Evolutionary conservation across 2,888 invertebrate genomes (phyloP).

Genomic region (Bellardia pandia): DNA sequence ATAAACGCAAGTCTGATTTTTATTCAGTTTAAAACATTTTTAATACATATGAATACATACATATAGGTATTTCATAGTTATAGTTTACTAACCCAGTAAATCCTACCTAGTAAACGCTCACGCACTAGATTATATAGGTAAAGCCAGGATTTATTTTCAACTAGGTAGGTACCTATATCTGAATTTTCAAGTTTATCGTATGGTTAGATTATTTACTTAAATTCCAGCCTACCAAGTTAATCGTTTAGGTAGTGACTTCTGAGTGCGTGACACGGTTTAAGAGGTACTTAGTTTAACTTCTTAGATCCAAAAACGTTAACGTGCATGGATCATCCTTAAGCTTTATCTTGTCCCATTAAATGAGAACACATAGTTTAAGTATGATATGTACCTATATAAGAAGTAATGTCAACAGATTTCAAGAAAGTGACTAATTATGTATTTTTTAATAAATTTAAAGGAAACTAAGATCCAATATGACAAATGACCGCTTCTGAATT

Average conservation of each 20-base stretch:
- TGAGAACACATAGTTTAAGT: background rate
- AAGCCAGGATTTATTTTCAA: background rate
- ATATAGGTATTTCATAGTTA: too few species aligned
- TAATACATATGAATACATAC: too few species aligned
- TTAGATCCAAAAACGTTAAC: background rate
- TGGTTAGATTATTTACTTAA: background rate
- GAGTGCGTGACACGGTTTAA: background rate
- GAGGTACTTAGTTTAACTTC: slow-evolving; percentile 21
- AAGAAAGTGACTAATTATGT: too few species aligned
- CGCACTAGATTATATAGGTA: background rate
- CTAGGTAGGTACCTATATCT: background rate
- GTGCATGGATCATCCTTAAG: background rate
- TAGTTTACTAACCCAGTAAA: too few species aligned
- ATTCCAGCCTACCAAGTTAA: background rate
- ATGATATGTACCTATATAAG: too few species aligned
- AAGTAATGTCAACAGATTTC: too few species aligned
- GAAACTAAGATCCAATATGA: too few species aligned
- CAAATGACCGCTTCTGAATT: too few species aligned
- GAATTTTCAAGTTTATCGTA: background rate
- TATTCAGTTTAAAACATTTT: too few species aligned
- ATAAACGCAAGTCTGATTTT: background rate
- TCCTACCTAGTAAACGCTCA: background rate
- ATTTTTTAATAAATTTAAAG: too few species aligned
- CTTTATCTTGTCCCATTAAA: background rate
- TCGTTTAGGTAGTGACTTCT: background rate